Percentiles rank a stretch among this genome's conserved stretches.
phyloP scores from a whole-genome alignment of 2,113 vertebrate species.

The Menidia beryllina region DNA sequence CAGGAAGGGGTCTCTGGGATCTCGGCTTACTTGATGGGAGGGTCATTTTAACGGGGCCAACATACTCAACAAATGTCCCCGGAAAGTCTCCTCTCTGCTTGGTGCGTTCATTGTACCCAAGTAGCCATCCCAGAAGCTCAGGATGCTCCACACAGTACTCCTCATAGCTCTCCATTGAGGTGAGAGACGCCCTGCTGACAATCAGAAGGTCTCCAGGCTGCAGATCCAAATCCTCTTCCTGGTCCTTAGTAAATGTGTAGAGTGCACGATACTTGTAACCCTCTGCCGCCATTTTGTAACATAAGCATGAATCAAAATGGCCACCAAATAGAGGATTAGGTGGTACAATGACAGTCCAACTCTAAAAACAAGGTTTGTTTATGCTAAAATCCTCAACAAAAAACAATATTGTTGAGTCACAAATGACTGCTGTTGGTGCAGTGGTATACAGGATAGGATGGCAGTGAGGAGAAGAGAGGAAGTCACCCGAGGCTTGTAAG shows the following conservation, averaged over 20 bases:
- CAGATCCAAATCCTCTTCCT: slow-evolving; percentile 93
- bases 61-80: slow-evolving; percentile 92
- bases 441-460: slow-evolving; percentile 3
- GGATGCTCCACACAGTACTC: slow-evolving; percentile 89
- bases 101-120: slow-evolving; percentile 91
- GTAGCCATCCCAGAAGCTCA: slow-evolving; percentile 89
- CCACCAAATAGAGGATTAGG: slow-evolving; percentile 44
- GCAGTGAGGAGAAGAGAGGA: slow-evolving; percentile 13
- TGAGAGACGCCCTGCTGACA: slow-evolving; percentile 89
- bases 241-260: slow-evolving; percentile 89
- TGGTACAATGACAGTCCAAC: slow-evolving; percentile 29
- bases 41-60: slow-evolving; percentile 86
- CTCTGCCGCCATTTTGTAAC: slow-evolving; percentile 82
- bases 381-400: slow-evolving; percentile 38
- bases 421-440: slow-evolving; percentile 31
- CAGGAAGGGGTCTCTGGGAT: slow-evolving; percentile 89
- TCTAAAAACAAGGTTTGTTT: slow-evolving; percentile 6
- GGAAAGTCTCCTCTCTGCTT: slow-evolving; percentile 94
- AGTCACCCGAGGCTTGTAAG: slow-evolving; percentile 73
- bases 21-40: slow-evolving; percentile 85
- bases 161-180: slow-evolving; percentile 84
- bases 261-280: slow-evolving; percentile 92
- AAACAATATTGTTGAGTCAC: slow-evolving; percentile 48
- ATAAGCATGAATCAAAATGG: slow-evolving; percentile 63
- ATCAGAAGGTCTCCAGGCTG: slow-evolving; percentile 89